These are phyloP conservation scores for Brachyrhaphis roseni DNA, from an alignment of 2,797 vertebrate species.

Conservation along the genomic window DNA sequence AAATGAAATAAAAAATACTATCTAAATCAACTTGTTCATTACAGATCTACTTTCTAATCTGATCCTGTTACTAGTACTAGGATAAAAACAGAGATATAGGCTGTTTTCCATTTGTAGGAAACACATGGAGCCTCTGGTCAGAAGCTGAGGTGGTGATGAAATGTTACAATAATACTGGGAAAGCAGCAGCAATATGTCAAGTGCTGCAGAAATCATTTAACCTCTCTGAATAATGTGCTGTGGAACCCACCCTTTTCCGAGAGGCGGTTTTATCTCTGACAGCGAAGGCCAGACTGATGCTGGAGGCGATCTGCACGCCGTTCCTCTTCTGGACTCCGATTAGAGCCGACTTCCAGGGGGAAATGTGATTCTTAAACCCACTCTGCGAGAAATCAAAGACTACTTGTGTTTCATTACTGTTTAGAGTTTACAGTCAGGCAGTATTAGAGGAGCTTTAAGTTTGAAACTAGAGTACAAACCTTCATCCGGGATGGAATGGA, in stretches of 20 bases:
- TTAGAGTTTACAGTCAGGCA: not conserved
- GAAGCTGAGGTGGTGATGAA: not conserved
- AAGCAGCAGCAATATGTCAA: not conserved
- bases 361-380: slow-evolving; percentile 86
- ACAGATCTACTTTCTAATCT: not conserved
- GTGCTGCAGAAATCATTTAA: slow-evolving; percentile 1
- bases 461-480: slow-evolving; percentile 77
- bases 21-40: not conserved
- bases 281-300: slow-evolving; percentile 54
- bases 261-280: slow-evolving; percentile 55
- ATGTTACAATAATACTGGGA: not conserved
- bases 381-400: slow-evolving; percentile 72
- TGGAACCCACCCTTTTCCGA: slow-evolving; percentile 84
- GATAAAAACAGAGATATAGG: not conserved
- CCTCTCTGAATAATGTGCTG: not conserved
- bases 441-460: not conserved
- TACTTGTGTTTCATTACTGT: not conserved
- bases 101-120: not conserved
- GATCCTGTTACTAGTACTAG: not conserved
- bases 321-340: slow-evolving; percentile 79
- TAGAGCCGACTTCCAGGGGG: slow-evolving; percentile 85
- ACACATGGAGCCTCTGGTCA: not conserved
- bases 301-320: slow-evolving; percentile 31
- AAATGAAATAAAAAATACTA: not conserved
- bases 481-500: slow-evolving; percentile 82